phyloP scores from a whole-genome alignment of 2,888 invertebrate species.

The Nomada ferruginata region DNA sequence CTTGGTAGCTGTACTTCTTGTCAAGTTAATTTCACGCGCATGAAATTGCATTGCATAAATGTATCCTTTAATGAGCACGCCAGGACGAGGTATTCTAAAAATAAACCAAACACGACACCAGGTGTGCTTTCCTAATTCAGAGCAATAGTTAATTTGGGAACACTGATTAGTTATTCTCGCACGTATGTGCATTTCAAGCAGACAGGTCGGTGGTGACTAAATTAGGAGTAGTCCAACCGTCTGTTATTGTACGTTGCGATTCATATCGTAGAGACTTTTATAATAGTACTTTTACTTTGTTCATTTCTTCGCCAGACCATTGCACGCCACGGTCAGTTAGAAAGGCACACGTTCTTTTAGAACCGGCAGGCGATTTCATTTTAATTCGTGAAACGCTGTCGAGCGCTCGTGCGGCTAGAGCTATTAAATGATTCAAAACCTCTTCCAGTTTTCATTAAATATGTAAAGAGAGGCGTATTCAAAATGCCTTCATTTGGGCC shows the following conservation, averaged over 20 bases:
- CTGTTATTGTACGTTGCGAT: constrained; percentile 35
- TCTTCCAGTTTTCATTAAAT: constrained; percentile 31
- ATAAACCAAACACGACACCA: too few relatives aligned
- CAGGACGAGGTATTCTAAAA: background rate
- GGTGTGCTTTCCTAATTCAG: background rate
- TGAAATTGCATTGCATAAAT: background rate
- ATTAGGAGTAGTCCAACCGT: constrained; percentile 34
- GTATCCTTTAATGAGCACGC: background rate
- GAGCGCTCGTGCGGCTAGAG: background rate
- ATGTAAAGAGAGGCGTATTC: background rate
- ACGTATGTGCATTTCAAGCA: constrained; percentile 3
- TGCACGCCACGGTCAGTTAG: constrained; percentile 17
- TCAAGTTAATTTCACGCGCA: background rate
- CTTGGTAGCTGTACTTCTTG: background rate
- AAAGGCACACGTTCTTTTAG: constrained; percentile 35
- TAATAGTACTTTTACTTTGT: background rate
- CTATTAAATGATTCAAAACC: constrained; percentile 20
- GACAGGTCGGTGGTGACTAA: constrained; percentile 12
- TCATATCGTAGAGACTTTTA: constrained; percentile 16
- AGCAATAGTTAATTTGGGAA: constrained; percentile 5
- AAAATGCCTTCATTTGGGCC: too few relatives aligned
- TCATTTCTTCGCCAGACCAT: constrained; percentile 14
- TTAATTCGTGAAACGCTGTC: constrained; percentile 20
- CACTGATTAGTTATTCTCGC: constrained; percentile 3
- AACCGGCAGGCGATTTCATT: constrained; percentile 5